A percentile compares a stretch with the other conserved stretches of the same genome.
Conservation (phyloP, 2,888 invertebrate species). For the Chironomus tentans region DNA sequence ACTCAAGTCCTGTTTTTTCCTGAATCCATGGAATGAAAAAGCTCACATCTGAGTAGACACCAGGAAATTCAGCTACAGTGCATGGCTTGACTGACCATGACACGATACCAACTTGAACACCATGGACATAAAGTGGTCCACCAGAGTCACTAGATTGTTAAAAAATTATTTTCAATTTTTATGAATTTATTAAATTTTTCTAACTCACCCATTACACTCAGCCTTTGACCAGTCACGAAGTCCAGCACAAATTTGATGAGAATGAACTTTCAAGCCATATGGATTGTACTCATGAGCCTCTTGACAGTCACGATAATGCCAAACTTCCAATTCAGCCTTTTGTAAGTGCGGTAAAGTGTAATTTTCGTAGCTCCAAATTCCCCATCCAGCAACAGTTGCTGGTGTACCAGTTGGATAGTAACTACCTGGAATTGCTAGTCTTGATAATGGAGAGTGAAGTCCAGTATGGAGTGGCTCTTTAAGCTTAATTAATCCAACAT, state of each 20-base stretch:
- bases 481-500: neutral
- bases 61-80: slow-evolving; percentile 35
- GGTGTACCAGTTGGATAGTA: neutral
- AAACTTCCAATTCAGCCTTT: slow-evolving; percentile 38
- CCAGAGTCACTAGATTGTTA: slow-evolving; percentile 36
- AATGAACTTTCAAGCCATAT: slow-evolving; percentile 30
- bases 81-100: slow-evolving; percentile 45
- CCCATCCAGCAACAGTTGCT: slow-evolving; percentile 1
- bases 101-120: slow-evolving; percentile 41
- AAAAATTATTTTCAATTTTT: neutral
- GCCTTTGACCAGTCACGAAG: slow-evolving; percentile 42
- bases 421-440: neutral
- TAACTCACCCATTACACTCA: slow-evolving; percentile 36
- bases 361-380: neutral
- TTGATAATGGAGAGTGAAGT: neutral
- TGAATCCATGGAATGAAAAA: slow-evolving; percentile 34
- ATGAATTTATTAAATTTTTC: no score
- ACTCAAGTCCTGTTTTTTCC: neutral
- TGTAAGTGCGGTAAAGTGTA: slow-evolving; percentile 33
- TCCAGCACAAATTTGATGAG: slow-evolving; percentile 43
- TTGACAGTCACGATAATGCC: slow-evolving; percentile 39
- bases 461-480: neutral
- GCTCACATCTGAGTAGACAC: slow-evolving; percentile 42
- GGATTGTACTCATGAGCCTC: slow-evolving; percentile 31
- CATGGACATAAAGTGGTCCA: slow-evolving; percentile 40